Percentiles rank a stretch among this genome's conserved stretches.
These are phyloP conservation scores for Heterodera filipjevi DNA, from an alignment of 2,888 invertebrate genomes.

Conservation along the genomic window DNA sequence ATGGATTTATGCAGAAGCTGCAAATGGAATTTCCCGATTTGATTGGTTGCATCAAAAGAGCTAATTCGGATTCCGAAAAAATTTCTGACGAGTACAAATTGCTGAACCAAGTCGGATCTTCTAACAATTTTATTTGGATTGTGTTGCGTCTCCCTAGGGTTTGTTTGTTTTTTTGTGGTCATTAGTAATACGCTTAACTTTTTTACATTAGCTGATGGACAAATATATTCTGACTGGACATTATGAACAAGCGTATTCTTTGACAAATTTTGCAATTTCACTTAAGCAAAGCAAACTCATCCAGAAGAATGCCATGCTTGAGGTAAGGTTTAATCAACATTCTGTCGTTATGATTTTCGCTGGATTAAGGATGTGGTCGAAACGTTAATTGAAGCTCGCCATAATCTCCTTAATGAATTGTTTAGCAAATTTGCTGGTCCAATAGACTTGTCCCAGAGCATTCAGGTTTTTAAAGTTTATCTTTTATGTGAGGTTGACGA, in stretches of 20 bases:
- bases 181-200: not conserved
- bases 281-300: slow-evolving; percentile 46
- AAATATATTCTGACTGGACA: slow-evolving; percentile 61
- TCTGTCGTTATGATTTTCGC: not conserved
- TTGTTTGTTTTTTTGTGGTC: not conserved
- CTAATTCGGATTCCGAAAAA: slow-evolving; percentile 46
- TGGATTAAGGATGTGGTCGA: slow-evolving; percentile 53
- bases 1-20: slow-evolving; percentile 49
- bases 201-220: slow-evolving; percentile 57
- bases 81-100: slow-evolving; percentile 48
- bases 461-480: slow-evolving; percentile 54
- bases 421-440: slow-evolving; percentile 63
- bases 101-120: slow-evolving; percentile 47
- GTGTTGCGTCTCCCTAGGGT: slow-evolving; percentile 54
- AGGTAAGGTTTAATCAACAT: slow-evolving; percentile 31
- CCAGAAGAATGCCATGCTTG: slow-evolving; percentile 44
- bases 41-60: slow-evolving; percentile 48
- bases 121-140: slow-evolving; percentile 56
- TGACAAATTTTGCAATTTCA: slow-evolving; percentile 59
- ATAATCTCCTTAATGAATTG: slow-evolving; percentile 59
- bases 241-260: slow-evolving; percentile 60
- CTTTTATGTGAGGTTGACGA: no score
- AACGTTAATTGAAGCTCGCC: slow-evolving; percentile 57
- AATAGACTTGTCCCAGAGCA: slow-evolving; percentile 57
- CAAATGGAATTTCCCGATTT: slow-evolving; percentile 50